A percentile compares a stretch with the other conserved stretches of the same genome.
Evolutionary conservation across 35 echinoderm and acorn worm species (phyloP).

Genomic region (Apostichopus japonicus): DNA sequence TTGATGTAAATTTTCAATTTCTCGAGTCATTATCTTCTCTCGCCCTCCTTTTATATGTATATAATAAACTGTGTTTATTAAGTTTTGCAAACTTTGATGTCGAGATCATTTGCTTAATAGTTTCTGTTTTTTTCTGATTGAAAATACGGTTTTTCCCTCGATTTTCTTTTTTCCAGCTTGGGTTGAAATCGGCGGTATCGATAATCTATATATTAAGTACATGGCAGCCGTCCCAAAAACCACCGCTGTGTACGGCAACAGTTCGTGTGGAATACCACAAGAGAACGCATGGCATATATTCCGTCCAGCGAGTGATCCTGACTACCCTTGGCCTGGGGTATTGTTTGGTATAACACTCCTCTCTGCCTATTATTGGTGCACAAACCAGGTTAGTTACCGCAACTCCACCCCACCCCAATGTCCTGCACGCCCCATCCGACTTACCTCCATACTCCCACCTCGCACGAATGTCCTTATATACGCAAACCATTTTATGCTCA

Average conservation of each 20-base stretch:
- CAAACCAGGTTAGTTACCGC: conserved; percentile 80
- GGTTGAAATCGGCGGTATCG: conserved; percentile 67
- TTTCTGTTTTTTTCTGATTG: too few relatives aligned
- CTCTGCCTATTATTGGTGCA: conserved; percentile 89
- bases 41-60: too few relatives aligned
- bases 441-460: too few relatives aligned
- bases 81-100: too few relatives aligned
- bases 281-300: conserved; percentile 87
- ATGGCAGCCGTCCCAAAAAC: conserved; percentile 84
- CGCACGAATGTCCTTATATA: not conserved
- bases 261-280: conserved; percentile 80
- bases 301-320: conserved; percentile 59
- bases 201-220: conserved; percentile 61
- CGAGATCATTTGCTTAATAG: too few relatives aligned
- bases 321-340: conserved; percentile 92
- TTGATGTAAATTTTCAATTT: too few relatives aligned
- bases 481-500: not conserved
- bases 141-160: too few relatives aligned
- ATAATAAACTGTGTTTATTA: too few relatives aligned
- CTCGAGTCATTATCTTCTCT: too few relatives aligned
- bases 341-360: conserved; percentile 91
- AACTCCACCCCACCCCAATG: too few relatives aligned
- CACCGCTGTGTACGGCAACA: conserved; percentile 59
- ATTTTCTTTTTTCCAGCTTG: conserved; percentile 30
- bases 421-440: too few relatives aligned